phyloP scores from a whole-genome alignment of 1,140 invertebrate species.

The Leptinotarsa lineolata region DNA sequence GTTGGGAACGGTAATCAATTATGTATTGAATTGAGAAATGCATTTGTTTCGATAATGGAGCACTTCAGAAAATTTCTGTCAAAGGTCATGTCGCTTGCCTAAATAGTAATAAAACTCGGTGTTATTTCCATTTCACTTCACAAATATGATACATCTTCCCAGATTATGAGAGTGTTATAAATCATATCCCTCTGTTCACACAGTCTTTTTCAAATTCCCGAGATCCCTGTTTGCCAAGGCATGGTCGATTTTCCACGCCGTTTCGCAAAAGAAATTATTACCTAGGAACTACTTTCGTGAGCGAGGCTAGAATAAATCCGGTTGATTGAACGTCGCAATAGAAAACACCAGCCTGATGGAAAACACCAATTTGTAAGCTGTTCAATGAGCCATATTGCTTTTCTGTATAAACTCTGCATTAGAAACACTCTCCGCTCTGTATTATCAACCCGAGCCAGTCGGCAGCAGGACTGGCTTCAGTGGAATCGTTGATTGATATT shows the following conservation, averaged over 20 bases:
- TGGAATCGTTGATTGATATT: too few relatives aligned
- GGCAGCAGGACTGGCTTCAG: neutral
- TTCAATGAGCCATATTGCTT: slow-evolving; percentile 11
- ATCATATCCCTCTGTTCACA: neutral
- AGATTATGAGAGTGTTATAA: neutral
- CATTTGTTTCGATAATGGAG: too few relatives aligned
- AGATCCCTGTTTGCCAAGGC: neutral
- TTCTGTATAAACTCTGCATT: slow-evolving; percentile 6
- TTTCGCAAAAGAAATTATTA: slow-evolving; percentile 20
- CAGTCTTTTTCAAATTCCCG: neutral
- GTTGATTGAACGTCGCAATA: slow-evolving; percentile 2
- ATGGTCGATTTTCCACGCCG: slow-evolving; percentile 11
- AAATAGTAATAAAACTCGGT: too few relatives aligned
- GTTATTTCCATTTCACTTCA: too few relatives aligned
- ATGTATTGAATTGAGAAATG: too few relatives aligned
- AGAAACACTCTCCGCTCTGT: neutral
- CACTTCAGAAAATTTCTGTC: too few relatives aligned
- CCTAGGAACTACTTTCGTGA: slow-evolving; percentile 9
- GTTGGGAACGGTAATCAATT: too few relatives aligned
- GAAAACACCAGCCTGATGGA: slow-evolving; percentile 7
- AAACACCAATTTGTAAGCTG: slow-evolving; percentile 22
- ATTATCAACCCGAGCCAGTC: neutral
- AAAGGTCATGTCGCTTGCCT: too few relatives aligned
- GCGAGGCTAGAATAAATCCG: slow-evolving; percentile 11
- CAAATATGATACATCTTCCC: too few relatives aligned